Evolutionary conservation across 2,888 invertebrate genomes (phyloP).

Genomic region (Flabesymbios commensalis): DNA sequence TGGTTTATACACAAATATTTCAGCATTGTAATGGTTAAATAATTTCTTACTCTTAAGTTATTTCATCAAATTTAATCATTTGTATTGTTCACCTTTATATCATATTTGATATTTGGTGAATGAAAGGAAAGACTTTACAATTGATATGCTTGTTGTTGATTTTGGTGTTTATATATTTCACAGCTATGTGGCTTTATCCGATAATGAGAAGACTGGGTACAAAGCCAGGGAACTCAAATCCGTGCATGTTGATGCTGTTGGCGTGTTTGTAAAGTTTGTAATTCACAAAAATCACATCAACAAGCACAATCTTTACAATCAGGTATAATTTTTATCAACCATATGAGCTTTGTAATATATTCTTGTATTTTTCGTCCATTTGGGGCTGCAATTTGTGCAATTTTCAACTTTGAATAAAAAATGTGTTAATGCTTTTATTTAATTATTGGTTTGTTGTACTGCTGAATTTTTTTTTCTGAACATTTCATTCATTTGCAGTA

Average conservation of each 20-base stretch:
- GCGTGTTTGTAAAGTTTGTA: conserved; percentile 79
- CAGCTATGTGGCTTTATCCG: conserved; percentile 77
- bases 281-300: conserved; percentile 84
- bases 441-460: too few relatives aligned
- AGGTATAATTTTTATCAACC: conserved; percentile 72
- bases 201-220: conserved; percentile 78
- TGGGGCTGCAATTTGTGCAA: too few relatives aligned
- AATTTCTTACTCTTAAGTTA: background rate
- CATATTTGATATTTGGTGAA: too few relatives aligned
- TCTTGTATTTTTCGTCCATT: background rate
- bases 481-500: too few relatives aligned
- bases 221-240: conserved; percentile 83
- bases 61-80: background rate
- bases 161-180: background rate
- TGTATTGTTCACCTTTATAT: too few relatives aligned
- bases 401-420: too few relatives aligned
- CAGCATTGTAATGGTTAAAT: too few relatives aligned
- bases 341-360: background rate
- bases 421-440: too few relatives aligned
- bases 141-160: too few relatives aligned
- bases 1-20: too few relatives aligned
- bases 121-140: too few relatives aligned
- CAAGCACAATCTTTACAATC: conserved; percentile 77
- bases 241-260: conserved; percentile 78
- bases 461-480: too few relatives aligned